A percentile compares a stretch with the other conserved stretches of the same genome.
Conservation (phyloP, 2,888 invertebrate species). For the Brenthis daphne region DNA sequence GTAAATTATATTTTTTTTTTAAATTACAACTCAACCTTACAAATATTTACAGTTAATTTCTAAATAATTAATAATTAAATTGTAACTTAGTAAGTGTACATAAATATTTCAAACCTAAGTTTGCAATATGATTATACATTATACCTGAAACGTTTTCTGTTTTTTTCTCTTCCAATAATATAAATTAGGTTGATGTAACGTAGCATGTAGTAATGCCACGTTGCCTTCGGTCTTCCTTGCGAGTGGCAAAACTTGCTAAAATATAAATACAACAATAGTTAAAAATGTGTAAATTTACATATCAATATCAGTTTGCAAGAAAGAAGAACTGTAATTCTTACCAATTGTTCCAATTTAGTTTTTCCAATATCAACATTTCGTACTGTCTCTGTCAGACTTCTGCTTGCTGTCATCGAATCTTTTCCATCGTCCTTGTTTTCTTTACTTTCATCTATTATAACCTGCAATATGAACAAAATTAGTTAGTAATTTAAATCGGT, state of each 20-base stretch:
- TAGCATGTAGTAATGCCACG: conserved; percentile 57
- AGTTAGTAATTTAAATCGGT: not conserved
- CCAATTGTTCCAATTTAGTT: conserved; percentile 45
- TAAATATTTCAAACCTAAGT: no score
- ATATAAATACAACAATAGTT: conserved; percentile 2
- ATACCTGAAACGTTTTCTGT: conserved; percentile 60
- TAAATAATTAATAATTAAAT: not conserved
- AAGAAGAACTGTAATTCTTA: conserved; percentile 28
- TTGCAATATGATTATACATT: no score
- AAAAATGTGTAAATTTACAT: not conserved
- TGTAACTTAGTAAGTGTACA: not conserved
- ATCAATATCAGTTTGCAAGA: not conserved
- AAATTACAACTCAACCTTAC: no score
- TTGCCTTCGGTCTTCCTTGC: conserved; percentile 41
- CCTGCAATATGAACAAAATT: conserved; percentile 19
- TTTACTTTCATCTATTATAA: conserved; percentile 31
- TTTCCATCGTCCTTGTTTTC: conserved; percentile 28
- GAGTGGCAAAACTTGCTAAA: conserved; percentile 32
- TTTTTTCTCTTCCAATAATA: conserved; percentile 63
- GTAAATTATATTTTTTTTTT: no score
- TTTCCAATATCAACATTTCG: conserved; percentile 46
- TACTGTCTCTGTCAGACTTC: conserved; percentile 47
- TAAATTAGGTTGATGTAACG: conserved; percentile 67
- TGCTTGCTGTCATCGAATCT: conserved; percentile 38
- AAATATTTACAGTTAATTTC: not conserved